Conservation (phyloP, 2,888 invertebrate species). For the Achlya flavicornis region DNA sequence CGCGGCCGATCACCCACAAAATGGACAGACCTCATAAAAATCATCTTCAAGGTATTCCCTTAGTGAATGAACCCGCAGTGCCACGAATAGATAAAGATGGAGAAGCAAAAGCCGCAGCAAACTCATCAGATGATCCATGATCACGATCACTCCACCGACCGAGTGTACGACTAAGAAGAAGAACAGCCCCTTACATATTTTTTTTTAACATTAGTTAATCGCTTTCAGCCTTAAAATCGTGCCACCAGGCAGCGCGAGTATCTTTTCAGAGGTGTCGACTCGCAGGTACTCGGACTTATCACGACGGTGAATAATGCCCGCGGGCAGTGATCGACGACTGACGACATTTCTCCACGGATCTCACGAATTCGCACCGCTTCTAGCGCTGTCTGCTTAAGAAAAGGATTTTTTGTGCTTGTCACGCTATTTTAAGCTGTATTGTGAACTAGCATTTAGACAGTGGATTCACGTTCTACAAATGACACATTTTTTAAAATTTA, state of each 20-base stretch:
- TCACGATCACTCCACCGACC: too few relatives aligned
- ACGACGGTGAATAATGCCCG: slow-evolving; percentile 64
- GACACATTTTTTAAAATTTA: too few relatives aligned
- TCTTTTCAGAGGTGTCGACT: slow-evolving; percentile 46
- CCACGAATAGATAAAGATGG: too few relatives aligned
- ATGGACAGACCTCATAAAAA: too few relatives aligned
- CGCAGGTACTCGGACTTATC: slow-evolving; percentile 52
- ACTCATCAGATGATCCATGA: too few relatives aligned
- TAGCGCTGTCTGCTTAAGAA: neutral
- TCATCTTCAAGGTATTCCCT: too few relatives aligned
- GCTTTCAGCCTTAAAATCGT: neutral
- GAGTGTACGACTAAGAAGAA: too few relatives aligned
- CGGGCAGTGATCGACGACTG: slow-evolving; percentile 66
- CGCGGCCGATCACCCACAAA: too few relatives aligned
- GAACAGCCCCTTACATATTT: too few relatives aligned
- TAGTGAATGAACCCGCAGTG: too few relatives aligned
- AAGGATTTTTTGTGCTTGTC: slow-evolving; percentile 40
- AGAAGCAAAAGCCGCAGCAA: too few relatives aligned
- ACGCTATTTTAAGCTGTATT: slow-evolving; percentile 14
- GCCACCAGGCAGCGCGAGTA: slow-evolving; percentile 30
- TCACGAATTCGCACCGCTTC: slow-evolving; percentile 29
- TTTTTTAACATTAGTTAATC: too few relatives aligned
- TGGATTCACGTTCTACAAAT: neutral
- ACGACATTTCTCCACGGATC: slow-evolving; percentile 58
- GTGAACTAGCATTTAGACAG: neutral